A percentile compares a stretch with the other conserved stretches of the same genome.
Conservation (phyloP, 2,888 invertebrate species). For the Spisula subtruncata region DNA sequence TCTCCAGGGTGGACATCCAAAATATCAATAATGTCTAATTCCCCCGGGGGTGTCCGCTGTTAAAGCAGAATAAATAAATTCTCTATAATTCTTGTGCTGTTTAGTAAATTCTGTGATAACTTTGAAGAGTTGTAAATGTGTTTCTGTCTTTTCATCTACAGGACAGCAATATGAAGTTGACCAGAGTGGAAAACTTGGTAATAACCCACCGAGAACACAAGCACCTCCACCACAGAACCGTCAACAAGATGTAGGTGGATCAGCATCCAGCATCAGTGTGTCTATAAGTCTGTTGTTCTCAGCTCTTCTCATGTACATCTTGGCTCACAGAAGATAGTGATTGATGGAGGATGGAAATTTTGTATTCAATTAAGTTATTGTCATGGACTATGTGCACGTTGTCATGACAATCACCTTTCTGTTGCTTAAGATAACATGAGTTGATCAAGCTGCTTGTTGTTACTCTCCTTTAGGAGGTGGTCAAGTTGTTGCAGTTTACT, state of each 20-base stretch:
- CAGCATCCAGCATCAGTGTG: neutral
- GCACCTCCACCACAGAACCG: neutral
- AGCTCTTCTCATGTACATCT: constrained; percentile 33
- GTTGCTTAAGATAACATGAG: neutral
- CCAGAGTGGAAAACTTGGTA: constrained; percentile 47
- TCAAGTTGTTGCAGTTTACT: no score
- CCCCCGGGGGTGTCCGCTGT: no score
- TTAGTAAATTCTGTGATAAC: no score
- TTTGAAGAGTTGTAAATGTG: no score
- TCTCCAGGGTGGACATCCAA: no score
- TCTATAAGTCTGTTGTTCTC: constrained; percentile 40
- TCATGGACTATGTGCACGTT: neutral
- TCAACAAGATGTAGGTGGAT: neutral
- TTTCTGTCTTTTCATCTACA: constrained; percentile 4
- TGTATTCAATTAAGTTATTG: constrained; percentile 18
- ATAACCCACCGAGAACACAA: constrained; percentile 27
- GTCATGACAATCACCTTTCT: neutral
- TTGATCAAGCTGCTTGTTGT: neutral
- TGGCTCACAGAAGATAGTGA: constrained; percentile 53
- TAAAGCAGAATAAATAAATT: no score
- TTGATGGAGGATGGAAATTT: neutral
- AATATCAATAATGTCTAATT: no score
- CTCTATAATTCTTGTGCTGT: no score
- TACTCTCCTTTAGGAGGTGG: neutral
- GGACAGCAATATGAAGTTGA: constrained; percentile 43